Evolutionary conservation across 35 echinoderm and acorn worm species (phyloP).

Genomic region (Antedon bifida): DNA sequence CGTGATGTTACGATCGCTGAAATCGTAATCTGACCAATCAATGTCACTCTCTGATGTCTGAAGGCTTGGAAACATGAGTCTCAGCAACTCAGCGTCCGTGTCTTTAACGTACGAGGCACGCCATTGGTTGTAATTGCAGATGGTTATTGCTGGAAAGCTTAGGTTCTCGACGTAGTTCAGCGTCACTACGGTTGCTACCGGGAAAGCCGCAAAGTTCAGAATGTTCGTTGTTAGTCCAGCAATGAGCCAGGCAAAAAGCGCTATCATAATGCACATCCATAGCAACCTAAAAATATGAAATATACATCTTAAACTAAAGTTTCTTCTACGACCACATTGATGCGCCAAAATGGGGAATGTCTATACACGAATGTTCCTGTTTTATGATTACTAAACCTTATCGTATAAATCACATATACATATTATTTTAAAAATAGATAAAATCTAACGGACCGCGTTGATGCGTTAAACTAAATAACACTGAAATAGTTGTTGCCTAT

Average conservation of each 20-base stretch:
- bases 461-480: too few species aligned
- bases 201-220: conserved; percentile 8
- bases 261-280: neutral
- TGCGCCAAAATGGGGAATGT: too few species aligned
- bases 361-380: too few species aligned
- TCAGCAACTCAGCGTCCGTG: conserved; percentile 1
- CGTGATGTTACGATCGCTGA: conserved; percentile 28
- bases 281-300: neutral
- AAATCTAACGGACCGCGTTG: too few species aligned
- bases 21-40: conserved; percentile 34
- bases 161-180: conserved; percentile 20
- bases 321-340: too few species aligned
- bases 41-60: conserved; percentile 14
- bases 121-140: conserved; percentile 43
- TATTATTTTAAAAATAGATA: too few species aligned
- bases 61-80: conserved; percentile 17
- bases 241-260: neutral
- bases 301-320: neutral
- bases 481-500: too few species aligned
- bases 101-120: conserved; percentile 18
- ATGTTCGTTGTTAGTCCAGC: conserved; percentile 11
- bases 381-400: too few species aligned
- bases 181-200: conserved; percentile 18
- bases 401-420: too few species aligned
- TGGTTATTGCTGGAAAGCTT: conserved; percentile 21